Base-by-base conservation (phyloP, 2,888 invertebrate genomes). In the Megamerina dolium region DNA sequence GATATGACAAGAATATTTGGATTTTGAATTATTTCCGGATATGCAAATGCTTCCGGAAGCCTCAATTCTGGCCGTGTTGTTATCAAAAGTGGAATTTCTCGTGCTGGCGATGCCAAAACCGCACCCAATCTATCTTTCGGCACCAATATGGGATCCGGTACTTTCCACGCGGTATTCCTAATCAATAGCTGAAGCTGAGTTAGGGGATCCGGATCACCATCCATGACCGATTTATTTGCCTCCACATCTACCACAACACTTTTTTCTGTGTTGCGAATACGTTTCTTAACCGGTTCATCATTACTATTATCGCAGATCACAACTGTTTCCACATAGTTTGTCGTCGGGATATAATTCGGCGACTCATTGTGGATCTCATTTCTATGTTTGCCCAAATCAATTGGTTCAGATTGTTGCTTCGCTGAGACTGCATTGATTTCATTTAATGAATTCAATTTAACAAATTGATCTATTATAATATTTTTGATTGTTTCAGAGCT, bases 81-180 rank as follows among this genome's bases (percentile, higher is more conserved):
- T 26, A 87, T 66, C 33, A 89, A 71, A 38, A 82, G 77, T 0
- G 87, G 87, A 48, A 89, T 87, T 74, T 88, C 88, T 39, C 75
- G 77, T 2, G 79, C 84, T 1, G 89, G 89, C 4, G 81, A 78
- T 2, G 80, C 77, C 18, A 88, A 73, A 27, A 89, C 79, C 16
- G 78, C 77, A 39, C 82, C 81, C 36, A 89, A 70, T 57, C 80
- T 79, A 58, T 85, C 82, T 69, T 85, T 83, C 38, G 89, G 89
- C 49, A 89, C 82, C 47, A 89, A 68, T 57, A 89, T 75, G 9
- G 88, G 88, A 74, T 89, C 87, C 31, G 88, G 88, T 61, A 89
- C 79, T 63, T 82, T 79, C 59, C 83, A 78, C 51, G 80, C 79
- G 6, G 80, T 75, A 57, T 81, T 82, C 36, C 75, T 74, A 48